These are phyloP conservation scores for Rapana venosa DNA, from an alignment of 2,888 invertebrate species.

Conservation along the genomic window DNA sequence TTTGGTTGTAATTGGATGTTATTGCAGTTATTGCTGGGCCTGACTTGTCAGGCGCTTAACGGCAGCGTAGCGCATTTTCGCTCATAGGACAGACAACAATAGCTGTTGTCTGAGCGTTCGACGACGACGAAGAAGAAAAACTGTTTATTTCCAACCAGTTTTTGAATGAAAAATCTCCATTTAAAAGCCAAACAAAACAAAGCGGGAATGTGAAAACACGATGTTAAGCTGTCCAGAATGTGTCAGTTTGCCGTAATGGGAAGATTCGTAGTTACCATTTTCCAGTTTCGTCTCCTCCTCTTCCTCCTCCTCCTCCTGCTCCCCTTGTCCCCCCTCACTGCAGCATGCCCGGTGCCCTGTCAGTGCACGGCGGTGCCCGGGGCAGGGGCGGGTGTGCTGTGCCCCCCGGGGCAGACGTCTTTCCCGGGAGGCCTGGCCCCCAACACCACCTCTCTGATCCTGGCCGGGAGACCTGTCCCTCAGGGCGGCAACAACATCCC, in stretches of 20 bases:
- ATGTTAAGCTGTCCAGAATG: too few relatives aligned
- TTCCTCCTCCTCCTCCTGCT: not conserved
- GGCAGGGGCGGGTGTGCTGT: not conserved
- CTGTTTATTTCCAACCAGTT: not conserved
- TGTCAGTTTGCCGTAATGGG: not conserved
- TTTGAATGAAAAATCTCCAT: not conserved
- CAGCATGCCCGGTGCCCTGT: not conserved
- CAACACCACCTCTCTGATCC: not conserved
- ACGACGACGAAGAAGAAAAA: too few relatives aligned
- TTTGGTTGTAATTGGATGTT: too few relatives aligned
- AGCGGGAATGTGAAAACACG: too few relatives aligned
- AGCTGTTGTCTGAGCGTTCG: too few relatives aligned
- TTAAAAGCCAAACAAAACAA: too few relatives aligned
- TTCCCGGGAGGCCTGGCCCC: slow-evolving; percentile 17
- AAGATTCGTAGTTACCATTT: not conserved
- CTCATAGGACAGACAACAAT: too few relatives aligned
- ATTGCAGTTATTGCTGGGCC: too few relatives aligned
- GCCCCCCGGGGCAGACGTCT: slow-evolving; percentile 30
- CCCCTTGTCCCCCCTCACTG: not conserved
- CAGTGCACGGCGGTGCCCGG: slow-evolving; percentile 2
- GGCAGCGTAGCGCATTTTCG: too few relatives aligned
- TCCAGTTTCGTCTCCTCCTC: too few relatives aligned
- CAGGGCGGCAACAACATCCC: slow-evolving; percentile 8
- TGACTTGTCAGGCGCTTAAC: too few relatives aligned
- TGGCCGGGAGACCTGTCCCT: not conserved